Conservation (phyloP, 1,140 invertebrate species). For the Dendrolimus kikuchii region DNA sequence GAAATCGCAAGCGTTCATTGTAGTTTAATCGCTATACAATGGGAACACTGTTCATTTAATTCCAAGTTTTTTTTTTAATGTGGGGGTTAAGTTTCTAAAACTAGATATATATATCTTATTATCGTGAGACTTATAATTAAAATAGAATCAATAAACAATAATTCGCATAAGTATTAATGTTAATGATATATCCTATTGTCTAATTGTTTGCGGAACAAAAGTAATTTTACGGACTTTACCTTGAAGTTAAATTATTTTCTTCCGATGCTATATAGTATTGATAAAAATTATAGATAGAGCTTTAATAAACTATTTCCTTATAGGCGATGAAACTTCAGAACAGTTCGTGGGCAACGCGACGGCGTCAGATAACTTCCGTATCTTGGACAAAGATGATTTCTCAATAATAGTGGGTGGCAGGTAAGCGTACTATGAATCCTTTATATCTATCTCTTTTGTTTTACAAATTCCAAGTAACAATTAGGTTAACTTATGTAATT, state of each 20-base stretch:
- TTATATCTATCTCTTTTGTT: background rate
- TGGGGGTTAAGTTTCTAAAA: no score
- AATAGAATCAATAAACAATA: slow-evolving; percentile 12
- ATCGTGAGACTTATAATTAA: no score
- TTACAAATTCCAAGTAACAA: background rate
- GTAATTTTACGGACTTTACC: no score
- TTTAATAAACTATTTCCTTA: slow-evolving; percentile 41
- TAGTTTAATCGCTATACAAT: slow-evolving; percentile 46
- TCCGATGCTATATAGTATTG: no score
- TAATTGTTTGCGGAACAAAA: no score
- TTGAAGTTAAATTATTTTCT: no score
- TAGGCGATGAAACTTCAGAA: slow-evolving; percentile 65
- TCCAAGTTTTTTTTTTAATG: slow-evolving; percentile 1
- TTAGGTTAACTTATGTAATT: background rate
- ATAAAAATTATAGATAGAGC: slow-evolving; percentile 4
- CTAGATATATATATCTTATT: no score
- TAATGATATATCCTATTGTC: no score
- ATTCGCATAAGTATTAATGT: background rate
- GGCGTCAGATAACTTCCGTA: slow-evolving; percentile 61
- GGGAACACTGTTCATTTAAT: slow-evolving; percentile 40
- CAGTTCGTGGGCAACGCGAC: slow-evolving; percentile 64
- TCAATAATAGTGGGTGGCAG: slow-evolving; percentile 67
- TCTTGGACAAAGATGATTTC: slow-evolving; percentile 67
- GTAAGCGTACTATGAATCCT: slow-evolving; percentile 27
- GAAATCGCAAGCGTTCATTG: slow-evolving; percentile 48